Evolutionary conservation across 2,888 invertebrate species (phyloP).

Genomic region (Protonemura montana): DNA sequence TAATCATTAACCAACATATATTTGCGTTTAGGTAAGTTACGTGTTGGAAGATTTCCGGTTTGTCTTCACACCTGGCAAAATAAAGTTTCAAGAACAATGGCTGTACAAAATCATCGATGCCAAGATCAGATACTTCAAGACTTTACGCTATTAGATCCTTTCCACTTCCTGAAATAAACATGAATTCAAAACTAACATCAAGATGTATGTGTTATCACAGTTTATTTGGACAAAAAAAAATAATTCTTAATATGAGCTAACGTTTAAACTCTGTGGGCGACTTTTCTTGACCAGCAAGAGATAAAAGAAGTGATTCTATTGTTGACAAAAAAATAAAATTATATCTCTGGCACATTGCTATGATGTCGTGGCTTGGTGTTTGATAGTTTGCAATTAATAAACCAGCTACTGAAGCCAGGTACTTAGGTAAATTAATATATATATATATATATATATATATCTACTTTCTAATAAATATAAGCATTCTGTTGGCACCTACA

Average conservation of each 20-base stretch:
- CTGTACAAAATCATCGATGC: constrained; percentile 57
- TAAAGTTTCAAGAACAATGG: constrained; percentile 57
- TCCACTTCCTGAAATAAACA: not conserved
- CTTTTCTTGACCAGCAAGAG: constrained; percentile 33
- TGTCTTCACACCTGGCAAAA: constrained; percentile 54
- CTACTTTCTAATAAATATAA: not conserved
- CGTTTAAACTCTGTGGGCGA: constrained; percentile 53
- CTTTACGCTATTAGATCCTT: constrained; percentile 44
- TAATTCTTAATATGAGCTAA: too few species aligned
- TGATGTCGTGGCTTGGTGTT: too few species aligned
- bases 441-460: too few species aligned
- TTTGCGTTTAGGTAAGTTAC: constrained; percentile 56
- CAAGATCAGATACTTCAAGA: constrained; percentile 57
- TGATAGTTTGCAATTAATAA: not conserved
- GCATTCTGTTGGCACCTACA: not conserved
- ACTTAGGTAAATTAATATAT: too few species aligned
- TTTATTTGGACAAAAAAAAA: not conserved
- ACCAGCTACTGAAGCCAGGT: too few species aligned
- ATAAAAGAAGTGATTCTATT: constrained; percentile 39
- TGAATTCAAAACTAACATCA: not conserved
- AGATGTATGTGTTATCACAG: constrained; percentile 10
- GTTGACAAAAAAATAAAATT: constrained; percentile 45
- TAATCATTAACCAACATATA: not conserved
- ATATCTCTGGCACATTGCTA: not conserved
- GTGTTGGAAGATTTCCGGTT: constrained; percentile 57